These are phyloP conservation scores for Mayetiola destructor DNA, from an alignment of 2,888 invertebrate species.

Conservation along the genomic window DNA sequence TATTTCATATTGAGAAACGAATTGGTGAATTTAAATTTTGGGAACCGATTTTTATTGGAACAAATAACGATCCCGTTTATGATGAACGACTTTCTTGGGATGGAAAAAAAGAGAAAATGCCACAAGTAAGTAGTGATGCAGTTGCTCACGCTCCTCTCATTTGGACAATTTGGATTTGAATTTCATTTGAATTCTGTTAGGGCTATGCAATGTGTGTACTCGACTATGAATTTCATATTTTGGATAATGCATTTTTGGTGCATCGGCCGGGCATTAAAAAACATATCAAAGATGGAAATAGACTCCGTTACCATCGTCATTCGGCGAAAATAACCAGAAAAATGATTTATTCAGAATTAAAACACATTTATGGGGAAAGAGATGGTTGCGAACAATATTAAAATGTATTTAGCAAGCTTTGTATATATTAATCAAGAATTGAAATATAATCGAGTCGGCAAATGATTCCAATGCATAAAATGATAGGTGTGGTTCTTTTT, in stretches of 20 bases:
- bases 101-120: conserved; percentile 82
- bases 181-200: conserved; percentile 18
- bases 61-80: conserved; percentile 71
- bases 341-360: conserved; percentile 63
- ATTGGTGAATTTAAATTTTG: conserved; percentile 55
- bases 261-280: conserved; percentile 80
- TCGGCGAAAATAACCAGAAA: conserved; percentile 37
- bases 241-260: conserved; percentile 76
- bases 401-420: too few species aligned
- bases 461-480: too few species aligned
- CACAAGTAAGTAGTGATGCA: conserved; percentile 45
- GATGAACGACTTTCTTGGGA: conserved; percentile 87
- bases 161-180: conserved; percentile 5
- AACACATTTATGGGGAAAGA: conserved; percentile 58
- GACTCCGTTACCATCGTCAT: conserved; percentile 36
- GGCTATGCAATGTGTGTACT: conserved; percentile 64
- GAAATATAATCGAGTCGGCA: too few species aligned
- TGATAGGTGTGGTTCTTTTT: too few species aligned
- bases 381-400: too few species aligned
- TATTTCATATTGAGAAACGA: conserved; percentile 64
- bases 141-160: background rate
- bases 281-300: conserved; percentile 50
- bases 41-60: conserved; percentile 88
- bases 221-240: conserved; percentile 76
- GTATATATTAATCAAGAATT: too few species aligned